Evolutionary conservation across 2,797 vertebrate genomes (phyloP), one percentile per base, ranked within the genome.

Genomic region (Fringilla coelebs): DNA sequence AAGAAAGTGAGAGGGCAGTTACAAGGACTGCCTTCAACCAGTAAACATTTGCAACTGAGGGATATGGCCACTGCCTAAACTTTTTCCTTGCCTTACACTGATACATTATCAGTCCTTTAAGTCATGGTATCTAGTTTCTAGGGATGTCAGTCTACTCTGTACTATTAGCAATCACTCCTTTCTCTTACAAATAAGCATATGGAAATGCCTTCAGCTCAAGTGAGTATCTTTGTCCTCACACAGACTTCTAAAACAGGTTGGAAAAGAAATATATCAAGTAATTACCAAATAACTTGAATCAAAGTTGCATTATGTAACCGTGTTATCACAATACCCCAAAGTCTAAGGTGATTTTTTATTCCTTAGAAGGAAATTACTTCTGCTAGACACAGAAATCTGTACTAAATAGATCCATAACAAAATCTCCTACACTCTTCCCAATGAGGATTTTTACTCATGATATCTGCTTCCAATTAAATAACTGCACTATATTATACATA

Each of bases 401-500:
- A 49, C 40, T 55, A 86, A 84, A 34, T 21, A 90, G 36, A 79
- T 87, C 54, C 51, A 22, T 48, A 70, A 52, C 38, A 75, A 89
- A 88, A 81, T 51, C 65, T 67, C 48, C 75, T 89, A 68, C 70
- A n/a, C 43, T 55, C 51, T 79, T 88, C 71, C 67, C 83, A 76
- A 7, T 60, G 77, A 73, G 85, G 10, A 43, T 38, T 94, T 94
- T 86, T 88, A 55, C 86, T 91, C 55, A 16, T 60, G 36, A 4
- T 90, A 66, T 91, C 93, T 95, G 91, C 48, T 95, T 95, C 85
- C 88, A 85, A 91, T 96, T 95, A 95, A 93, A 82, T 90, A 82
- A 66, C 77, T 93, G 34, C 52, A 60, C 24, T 90, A 26, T 73
- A n/a, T 84, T 82, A 29, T 85, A 48, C 48, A 76, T 76, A 58